These are phyloP conservation scores for Ptychoptera contaminata DNA, from an alignment of 2,888 invertebrate species.

Conservation along the genomic window DNA sequence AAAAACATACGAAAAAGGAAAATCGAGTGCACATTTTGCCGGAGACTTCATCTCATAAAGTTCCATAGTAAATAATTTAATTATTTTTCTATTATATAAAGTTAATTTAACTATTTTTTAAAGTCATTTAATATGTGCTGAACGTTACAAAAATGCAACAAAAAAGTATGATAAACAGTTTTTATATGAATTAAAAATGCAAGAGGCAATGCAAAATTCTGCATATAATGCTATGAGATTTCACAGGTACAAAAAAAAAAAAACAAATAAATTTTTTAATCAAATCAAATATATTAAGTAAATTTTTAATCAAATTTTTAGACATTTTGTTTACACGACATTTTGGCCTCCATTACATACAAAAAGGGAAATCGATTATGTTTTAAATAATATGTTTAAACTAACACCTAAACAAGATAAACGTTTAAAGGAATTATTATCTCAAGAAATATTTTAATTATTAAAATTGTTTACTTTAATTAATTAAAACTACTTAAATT, in stretches of 20 bases:
- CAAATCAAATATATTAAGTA: neutral
- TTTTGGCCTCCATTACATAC: constrained; percentile 30
- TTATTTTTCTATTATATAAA: no score
- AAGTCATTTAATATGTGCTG: constrained; percentile 8
- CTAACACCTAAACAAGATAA: constrained; percentile 7
- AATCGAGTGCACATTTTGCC: no score
- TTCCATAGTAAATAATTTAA: no score
- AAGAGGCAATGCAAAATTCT: constrained; percentile 29
- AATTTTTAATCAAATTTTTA: constrained; percentile 9
- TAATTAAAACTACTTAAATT: no score
- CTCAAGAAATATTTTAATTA: neutral
- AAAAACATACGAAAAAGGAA: no score
- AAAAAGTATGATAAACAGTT: constrained; percentile 25
- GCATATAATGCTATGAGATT: constrained; percentile 30
- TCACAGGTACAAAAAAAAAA: no score
- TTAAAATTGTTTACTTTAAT: no score
- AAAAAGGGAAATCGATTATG: constrained; percentile 25
- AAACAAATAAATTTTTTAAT: constrained; percentile 7
- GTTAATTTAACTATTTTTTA: no score
- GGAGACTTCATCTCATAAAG: no score
- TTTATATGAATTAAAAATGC: constrained; percentile 27
- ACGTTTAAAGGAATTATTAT: constrained; percentile 8
- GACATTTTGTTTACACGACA: constrained; percentile 29
- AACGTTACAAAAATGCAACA: constrained; percentile 6
- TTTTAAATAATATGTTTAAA: constrained; percentile 7